Evolutionary conservation across 1,140 invertebrate genomes (phyloP).

Genomic region (Pentalonia nigronervosa): DNA sequence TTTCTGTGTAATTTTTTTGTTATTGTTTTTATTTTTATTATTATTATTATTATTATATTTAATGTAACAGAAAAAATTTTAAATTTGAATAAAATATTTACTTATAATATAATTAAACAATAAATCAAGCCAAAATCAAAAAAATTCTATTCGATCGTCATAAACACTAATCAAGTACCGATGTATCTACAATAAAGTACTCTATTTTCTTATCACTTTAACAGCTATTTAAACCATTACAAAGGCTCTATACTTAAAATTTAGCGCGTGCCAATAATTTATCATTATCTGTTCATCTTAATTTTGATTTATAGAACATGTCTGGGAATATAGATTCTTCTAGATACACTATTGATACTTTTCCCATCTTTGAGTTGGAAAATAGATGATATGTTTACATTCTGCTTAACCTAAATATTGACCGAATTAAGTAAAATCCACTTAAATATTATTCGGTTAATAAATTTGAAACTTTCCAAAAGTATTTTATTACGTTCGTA

Average conservation of each 20-base stretch:
- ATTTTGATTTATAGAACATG: conserved; percentile 1
- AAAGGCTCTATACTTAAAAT: not conserved
- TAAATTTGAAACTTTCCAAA: not conserved
- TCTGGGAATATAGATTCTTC: not conserved
- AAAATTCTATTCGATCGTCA: not conserved
- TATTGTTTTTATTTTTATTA: not conserved
- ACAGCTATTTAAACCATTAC: not conserved
- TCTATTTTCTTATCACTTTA: not conserved
- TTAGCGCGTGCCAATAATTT: not conserved
- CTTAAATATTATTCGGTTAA: not conserved
- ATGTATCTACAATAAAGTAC: not conserved
- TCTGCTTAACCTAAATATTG: not conserved
- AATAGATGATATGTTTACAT: not conserved
- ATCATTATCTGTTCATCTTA: conserved; percentile 4
- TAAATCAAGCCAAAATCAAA: not conserved
- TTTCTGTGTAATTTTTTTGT: not conserved
- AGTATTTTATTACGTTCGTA: not conserved
- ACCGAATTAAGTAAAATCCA: not conserved
- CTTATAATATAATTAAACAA: not conserved
- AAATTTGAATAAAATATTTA: not conserved
- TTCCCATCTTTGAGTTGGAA: not conserved
- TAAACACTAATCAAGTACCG: not conserved
- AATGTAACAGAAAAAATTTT: not conserved
- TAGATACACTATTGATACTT: not conserved
- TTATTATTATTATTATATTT: not conserved